A percentile compares a stretch with the other conserved stretches of the same genome.
These are phyloP conservation scores for Hoplodrina ambigua DNA, from an alignment of 2,888 invertebrate species.

Conservation along the genomic window DNA sequence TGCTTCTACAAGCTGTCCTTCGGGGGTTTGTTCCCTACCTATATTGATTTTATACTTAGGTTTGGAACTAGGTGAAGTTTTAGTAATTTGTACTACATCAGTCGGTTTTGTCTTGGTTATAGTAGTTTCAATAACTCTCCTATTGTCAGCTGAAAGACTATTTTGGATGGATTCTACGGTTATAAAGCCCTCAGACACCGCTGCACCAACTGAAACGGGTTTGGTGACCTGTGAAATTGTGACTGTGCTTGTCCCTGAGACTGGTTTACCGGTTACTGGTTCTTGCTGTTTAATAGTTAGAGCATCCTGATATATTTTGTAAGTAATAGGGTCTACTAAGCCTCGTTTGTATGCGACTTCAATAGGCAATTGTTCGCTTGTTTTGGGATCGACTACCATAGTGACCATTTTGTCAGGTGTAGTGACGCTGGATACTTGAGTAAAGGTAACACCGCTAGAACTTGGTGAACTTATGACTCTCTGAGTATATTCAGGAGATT, in stretches of 20 bases:
- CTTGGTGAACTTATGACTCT: slow-evolving; percentile 57
- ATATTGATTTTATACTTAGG: slow-evolving; percentile 93
- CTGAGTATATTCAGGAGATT: slow-evolving; percentile 68
- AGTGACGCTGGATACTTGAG: slow-evolving; percentile 60
- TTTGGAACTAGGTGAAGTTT: slow-evolving; percentile 90
- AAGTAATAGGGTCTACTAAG: slow-evolving; percentile 73
- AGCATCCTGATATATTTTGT: slow-evolving; percentile 68
- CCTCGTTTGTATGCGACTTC: slow-evolving; percentile 93
- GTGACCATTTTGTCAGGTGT: slow-evolving; percentile 67
- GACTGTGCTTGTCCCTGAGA: slow-evolving; percentile 66
- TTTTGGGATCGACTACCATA: slow-evolving; percentile 92
- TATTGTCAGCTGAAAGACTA: slow-evolving; percentile 81
- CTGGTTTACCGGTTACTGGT: slow-evolving; percentile 48
- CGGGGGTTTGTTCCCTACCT: slow-evolving; percentile 90
- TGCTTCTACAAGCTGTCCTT: slow-evolving; percentile 91
- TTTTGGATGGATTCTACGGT: slow-evolving; percentile 89
- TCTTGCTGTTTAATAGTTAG: slow-evolving; percentile 55
- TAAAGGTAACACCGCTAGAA: slow-evolving; percentile 64
- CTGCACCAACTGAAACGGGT: slow-evolving; percentile 91
- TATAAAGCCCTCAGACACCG: slow-evolving; percentile 89
- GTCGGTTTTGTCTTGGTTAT: slow-evolving; percentile 70
- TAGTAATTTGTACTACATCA: slow-evolving; percentile 90
- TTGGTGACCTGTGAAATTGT: slow-evolving; percentile 80
- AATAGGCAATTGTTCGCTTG: slow-evolving; percentile 94
- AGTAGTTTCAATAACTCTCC: slow-evolving; percentile 68